Evolutionary conservation across 2,888 invertebrate genomes (phyloP), one percentile per base, ranked within the genome.

Genomic region (Corythucha ciliata): DNA sequence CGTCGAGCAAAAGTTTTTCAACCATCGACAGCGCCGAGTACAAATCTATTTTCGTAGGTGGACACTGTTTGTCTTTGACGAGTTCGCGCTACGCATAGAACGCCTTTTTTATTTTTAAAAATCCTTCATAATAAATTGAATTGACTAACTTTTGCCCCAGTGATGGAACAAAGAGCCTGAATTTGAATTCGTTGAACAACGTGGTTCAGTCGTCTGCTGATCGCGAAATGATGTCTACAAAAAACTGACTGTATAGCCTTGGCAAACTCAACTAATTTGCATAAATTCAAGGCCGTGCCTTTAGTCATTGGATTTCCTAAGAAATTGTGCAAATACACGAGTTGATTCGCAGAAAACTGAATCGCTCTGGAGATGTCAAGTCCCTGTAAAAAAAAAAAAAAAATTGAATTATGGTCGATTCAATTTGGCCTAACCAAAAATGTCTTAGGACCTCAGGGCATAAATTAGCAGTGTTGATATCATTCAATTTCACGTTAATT

Each of bases 141-240:
- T 3, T 12, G 14, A 62, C 55, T 64, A 71, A 78, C 84, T 68
- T 83, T 83, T 1, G 83, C 79, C 53, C 72, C 74, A 42, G 75
- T 70, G 49, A 90, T 71, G 39, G 80, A 74, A 39, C 74, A 74
- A 36, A 87, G 71, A 6, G 82, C 77, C 67, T 83, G 83, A 67
- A 84, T 84, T 58, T 80, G 75, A 36, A 88, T 72, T 69, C 89
- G 84, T 64, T 92, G 91, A 14, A 81, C 69, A 39, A 88, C 79
- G 67, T 88, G 80, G 61, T 80, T 78, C 48, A 83, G 74, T 10
- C 83, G 79, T 63, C 81, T 80, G 18, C 81, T 76, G 46, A 92
- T 76, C 57, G 79, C 73, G 56, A 80, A 73, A 41, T 79, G 74
- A 64, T 87, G 77, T 32, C 79, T 72, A 48, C 77, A 75, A 60